Evolutionary conservation across 2,797 vertebrate genomes (phyloP), one percentile per base, ranked within the genome.

Genomic region (Sebastes nivosus): DNA sequence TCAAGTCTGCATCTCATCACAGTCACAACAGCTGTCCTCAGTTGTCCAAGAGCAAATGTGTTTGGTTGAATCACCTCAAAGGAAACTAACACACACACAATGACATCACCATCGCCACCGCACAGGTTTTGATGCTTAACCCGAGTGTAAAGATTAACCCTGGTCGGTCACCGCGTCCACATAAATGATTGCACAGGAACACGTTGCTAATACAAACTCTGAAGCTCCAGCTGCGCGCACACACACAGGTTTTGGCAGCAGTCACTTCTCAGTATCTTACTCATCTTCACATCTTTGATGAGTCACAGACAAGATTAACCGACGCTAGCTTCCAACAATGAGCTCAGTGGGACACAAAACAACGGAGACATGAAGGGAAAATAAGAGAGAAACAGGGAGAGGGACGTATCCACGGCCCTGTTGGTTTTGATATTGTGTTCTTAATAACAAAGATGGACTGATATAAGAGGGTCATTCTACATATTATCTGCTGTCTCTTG

Each of bases 231-330:
- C 71, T 68, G 4, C 64, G 27, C 63, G 57, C 65, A 29, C 30
- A 32, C 12, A 38, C 32, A 29, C 36, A 64, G 54, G 22, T 79
- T 81, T 61, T 80, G 80, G 67, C 74, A 68, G 65, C 24, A 52
- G 60, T 82, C 69, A 79, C 57, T 32, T 82, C 16, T 30, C 6
- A 16, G 25, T 60, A 60, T 75, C 81, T 83, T 85, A 88, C 66
- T 89, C 90, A 83, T 89, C 82, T 67, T 88, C 81, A 83, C 71
- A 83, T 92, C 82, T 86, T 63, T 71, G 77, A 86, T 93, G 90
- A 90, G 22, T 92, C 92, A 92, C 77, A 38, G 72, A 14, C 72
- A 36, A 77, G 87, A 92, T 80, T 80, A 80, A 86, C 72, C 46
- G 5, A 54, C 57, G 60, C 59, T 78, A 10, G 58, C 63, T 66